Percentiles rank a stretch among this genome's conserved stretches.
These are phyloP conservation scores for Aphis craccivora DNA, from an alignment of 1,140 invertebrate species.

Conservation along the genomic window DNA sequence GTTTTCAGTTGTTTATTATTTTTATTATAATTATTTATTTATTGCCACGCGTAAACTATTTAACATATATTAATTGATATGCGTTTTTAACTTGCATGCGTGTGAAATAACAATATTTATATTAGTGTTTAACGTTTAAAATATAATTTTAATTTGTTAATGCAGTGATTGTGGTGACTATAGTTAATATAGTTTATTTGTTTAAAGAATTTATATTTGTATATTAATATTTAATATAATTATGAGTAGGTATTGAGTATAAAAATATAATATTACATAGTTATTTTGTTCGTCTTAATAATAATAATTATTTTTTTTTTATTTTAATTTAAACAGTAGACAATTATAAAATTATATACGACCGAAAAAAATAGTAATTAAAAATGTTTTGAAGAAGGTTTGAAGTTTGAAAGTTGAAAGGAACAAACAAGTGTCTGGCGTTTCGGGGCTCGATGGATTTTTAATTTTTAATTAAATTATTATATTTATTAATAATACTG, in stretches of 20 bases:
- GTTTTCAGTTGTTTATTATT: no score
- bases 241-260: no score
- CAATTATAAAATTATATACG: no score
- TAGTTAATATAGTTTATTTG: no score
- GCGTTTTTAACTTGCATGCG: no score
- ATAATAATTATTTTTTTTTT: neutral
- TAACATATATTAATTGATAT: no score
- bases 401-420: neutral
- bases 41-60: no score
- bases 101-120: neutral
- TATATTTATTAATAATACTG: no score
- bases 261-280: neutral
- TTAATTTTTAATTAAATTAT: slow-evolving; percentile 1
- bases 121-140: neutral
- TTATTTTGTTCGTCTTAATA: neutral
- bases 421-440: neutral
- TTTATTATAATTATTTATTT: no score
- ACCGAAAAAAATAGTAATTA: neutral
- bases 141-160: neutral
- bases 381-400: neutral
- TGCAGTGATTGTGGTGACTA: neutral
- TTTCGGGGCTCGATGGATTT: neutral
- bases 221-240: neutral
- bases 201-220: neutral
- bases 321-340: no score